Base-by-base conservation (phyloP, 1,140 invertebrate species). In the Drosophila setifemur region DNA sequence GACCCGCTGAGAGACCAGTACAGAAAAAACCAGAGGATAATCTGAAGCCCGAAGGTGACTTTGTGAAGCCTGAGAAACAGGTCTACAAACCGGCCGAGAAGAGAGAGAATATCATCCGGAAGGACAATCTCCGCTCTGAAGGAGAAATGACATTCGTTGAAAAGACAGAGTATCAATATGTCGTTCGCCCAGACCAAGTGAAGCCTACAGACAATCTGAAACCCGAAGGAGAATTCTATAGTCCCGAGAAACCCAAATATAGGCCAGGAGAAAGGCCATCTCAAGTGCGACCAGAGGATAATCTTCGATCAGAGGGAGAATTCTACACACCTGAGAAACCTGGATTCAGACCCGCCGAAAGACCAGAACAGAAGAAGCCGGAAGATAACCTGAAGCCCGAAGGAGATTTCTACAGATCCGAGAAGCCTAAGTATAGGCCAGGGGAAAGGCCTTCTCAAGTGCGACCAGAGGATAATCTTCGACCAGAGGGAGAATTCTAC, bases 151-250 rank as follows among this genome's bases (percentile, higher is more conserved):
- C 77, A 0, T 90, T 77, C 21, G 78, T 92, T 8, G 95, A 95
- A 69, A 89, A 93, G 63, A 91, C 93, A 0, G 92, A 93, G 26
- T 71, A 71, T 43, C 45, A 67, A 14, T 67, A 57, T 44, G 71
- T 74, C 57, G 91, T 93, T 8, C 86, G 93, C 43, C 91, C 91
- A 33, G 91, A 91, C 11, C 92, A 91, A 11, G 92, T 92, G n/a
- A 93, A 92, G 83, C 92, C 92, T 29, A 91, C 92, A 60, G 93
- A 94, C 77, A 93, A 95, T 90, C 74, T 95, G 0, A 85, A 88
- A 26, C 92, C 91, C 12, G 45, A 48, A 90, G 93, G 93, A 40
- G 91, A 92, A 1, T 92, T 91, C 73, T 91, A 91, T 52, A 73
- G 91, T 61, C 92, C 91, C 2, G 91, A 92, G 53, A 91, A 91